Conservation (phyloP, 2,797 vertebrate species). For the Choloepus didactylus region DNA sequence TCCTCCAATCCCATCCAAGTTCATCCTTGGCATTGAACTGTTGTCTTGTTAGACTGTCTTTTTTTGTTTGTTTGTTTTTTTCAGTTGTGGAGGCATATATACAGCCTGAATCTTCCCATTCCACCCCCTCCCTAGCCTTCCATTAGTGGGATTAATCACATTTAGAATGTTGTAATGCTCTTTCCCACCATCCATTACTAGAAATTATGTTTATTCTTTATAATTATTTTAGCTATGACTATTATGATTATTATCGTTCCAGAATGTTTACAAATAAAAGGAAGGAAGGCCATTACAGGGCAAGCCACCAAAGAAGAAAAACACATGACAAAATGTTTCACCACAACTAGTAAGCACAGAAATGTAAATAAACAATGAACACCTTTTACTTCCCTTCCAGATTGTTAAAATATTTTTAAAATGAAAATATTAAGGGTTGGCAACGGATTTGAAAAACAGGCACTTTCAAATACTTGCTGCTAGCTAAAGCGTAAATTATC, state of each 20-base stretch:
- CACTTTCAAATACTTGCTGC: not conserved
- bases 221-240: not conserved
- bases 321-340: not conserved
- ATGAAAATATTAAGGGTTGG: not conserved
- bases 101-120: too few relatives aligned
- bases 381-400: not conserved
- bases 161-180: too few relatives aligned
- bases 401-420: not conserved
- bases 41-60: too few relatives aligned
- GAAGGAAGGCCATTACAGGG: not conserved
- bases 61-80: too few relatives aligned
- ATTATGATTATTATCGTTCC: not conserved
- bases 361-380: not conserved
- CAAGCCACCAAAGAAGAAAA: not conserved
- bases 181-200: too few relatives aligned
- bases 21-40: too few relatives aligned
- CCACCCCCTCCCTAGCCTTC: too few relatives aligned
- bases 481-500: not conserved
- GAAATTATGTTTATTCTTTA: not conserved
- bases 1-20: too few relatives aligned
- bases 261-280: slow-evolving; percentile 32
- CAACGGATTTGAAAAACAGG: not conserved
- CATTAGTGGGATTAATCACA: too few relatives aligned
- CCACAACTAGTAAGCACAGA: not conserved
- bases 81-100: too few relatives aligned